Base-by-base conservation (phyloP, 1,140 invertebrate species). In the Megalopta genalis region DNA sequence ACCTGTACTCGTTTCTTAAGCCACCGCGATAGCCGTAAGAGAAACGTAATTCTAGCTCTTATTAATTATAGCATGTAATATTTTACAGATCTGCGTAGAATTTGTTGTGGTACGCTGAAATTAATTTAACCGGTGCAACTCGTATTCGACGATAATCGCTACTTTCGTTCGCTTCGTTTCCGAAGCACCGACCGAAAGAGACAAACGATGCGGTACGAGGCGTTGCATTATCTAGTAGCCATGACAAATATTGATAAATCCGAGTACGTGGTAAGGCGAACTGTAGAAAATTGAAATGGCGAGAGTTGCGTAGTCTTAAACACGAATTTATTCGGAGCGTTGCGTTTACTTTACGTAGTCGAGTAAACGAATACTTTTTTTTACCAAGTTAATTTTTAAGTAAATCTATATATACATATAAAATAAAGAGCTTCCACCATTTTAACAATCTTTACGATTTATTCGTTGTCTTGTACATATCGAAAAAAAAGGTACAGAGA, bases 241-340 rank as follows among this genome's bases (percentile, higher is more conserved):
- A 86, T 86, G 85, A 84, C 84, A 81, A 86, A 63, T 81, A 82
- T 62, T 68, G 62, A 80, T 46, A 85, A 82, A 82, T 86, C 83
- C 82, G 83, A 82, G 32, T 85, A 81, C 25, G 10, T 49, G 49
- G 70, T 52, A 70, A 37, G 57, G 9, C 69, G 54, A 63, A 68
- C 65, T 63, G 59, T 32, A 71, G 60, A 59, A 57, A n/a, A 46
- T 65, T 42, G 27, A 6, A 72, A 32, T 66, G n/a, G 52, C 23
- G 46, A 79, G 46, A 79, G 25, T 32, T 73, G 63, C 12, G 10
- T 42, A 64, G 10, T 23, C 32, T 7, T 12, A 23, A 64, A 23
- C n/a, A 23, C 21, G 27, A 37, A 21, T 63, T 63, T 16, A 57
- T 12, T 18, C 0, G 1, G 23, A 32, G 42, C 62, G 25, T 70